Conservation (phyloP, 1,140 invertebrate genomes). For the Drosophila albomicans region DNA sequence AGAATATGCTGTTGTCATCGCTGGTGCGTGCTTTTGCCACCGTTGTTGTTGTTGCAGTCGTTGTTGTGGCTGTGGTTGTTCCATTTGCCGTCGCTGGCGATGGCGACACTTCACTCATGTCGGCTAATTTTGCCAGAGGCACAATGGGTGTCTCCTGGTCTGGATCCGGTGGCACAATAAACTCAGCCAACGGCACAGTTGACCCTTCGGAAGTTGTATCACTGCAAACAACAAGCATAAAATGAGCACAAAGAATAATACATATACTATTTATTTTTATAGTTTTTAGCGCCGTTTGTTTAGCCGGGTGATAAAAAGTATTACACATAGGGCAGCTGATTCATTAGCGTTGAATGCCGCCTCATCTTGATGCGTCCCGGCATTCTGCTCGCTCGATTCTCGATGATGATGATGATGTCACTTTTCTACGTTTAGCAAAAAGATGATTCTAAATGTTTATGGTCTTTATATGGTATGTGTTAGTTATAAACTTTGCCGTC, state of each 20-base stretch:
- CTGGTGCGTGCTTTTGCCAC: conserved; percentile 23
- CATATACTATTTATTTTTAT: conserved; percentile 6
- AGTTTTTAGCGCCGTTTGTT: conserved; percentile 39
- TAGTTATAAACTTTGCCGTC: conserved; percentile 12
- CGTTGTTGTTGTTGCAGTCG: conserved; percentile 31
- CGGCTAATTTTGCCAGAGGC: conserved; percentile 51
- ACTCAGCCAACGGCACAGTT: conserved; percentile 63
- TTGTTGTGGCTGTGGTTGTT: conserved; percentile 16
- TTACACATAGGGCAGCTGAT: conserved; percentile 49
- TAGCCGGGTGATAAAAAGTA: conserved; percentile 9
- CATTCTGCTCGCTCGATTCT: conserved; percentile 23
- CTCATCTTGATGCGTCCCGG: conserved; percentile 24
- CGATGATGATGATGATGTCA: conserved; percentile 57
- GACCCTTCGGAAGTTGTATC: conserved; percentile 45
- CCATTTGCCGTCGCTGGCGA: neutral
- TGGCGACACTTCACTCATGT: conserved; percentile 55
- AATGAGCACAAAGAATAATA: neutral
- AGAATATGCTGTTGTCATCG: conserved; percentile 81
- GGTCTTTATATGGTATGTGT: neutral
- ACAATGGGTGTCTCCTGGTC: conserved; percentile 57
- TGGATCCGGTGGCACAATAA: conserved; percentile 56
- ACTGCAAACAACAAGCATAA: conserved; percentile 29
- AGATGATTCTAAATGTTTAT: conserved; percentile 14
- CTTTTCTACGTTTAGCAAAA: neutral
- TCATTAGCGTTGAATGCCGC: conserved; percentile 60